These are phyloP conservation scores for Trichogramma pretiosum DNA, from an alignment of 1,140 invertebrate species.

Conservation along the genomic window DNA sequence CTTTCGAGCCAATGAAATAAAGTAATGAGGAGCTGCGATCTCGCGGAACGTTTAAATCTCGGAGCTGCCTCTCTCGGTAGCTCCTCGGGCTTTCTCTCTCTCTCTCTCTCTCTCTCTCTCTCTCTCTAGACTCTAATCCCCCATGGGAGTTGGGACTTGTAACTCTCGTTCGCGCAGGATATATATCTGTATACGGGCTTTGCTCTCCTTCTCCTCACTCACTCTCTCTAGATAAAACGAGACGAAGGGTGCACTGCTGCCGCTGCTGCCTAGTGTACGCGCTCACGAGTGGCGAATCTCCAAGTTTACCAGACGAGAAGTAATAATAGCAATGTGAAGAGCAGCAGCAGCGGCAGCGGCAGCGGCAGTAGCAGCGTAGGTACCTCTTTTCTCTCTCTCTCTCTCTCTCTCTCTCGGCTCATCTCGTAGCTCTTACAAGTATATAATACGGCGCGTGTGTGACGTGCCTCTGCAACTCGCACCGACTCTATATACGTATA, in stretches of 20 bases:
- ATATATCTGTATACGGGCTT: no score
- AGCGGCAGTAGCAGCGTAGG: not conserved
- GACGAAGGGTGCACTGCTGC: not conserved
- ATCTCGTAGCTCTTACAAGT: no score
- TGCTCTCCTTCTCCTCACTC: no score
- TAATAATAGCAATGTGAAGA: constrained; percentile 12
- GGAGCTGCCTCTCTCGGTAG: constrained; percentile 1
- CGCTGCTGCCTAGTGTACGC: no score
- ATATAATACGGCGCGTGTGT: no score
- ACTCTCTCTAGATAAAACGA: constrained; percentile 3
- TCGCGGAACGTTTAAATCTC: constrained; percentile 12
- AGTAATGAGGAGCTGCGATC: constrained; percentile 7
- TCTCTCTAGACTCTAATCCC: no score
- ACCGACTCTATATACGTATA: no score
- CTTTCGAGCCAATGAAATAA: constrained; percentile 7
- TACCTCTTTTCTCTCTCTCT: not conserved
- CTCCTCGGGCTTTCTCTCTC: no score
- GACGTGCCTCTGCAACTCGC: no score
- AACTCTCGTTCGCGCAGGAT: constrained; percentile 1
- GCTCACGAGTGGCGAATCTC: constrained; percentile 9
- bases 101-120: no score
- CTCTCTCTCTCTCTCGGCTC: not conserved
- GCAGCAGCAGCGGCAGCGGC: no score
- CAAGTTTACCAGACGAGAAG: constrained; percentile 16
- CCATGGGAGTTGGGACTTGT: not conserved